Base-by-base conservation (phyloP, 2,888 invertebrate species). In the Ornithoptera priamus region DNA sequence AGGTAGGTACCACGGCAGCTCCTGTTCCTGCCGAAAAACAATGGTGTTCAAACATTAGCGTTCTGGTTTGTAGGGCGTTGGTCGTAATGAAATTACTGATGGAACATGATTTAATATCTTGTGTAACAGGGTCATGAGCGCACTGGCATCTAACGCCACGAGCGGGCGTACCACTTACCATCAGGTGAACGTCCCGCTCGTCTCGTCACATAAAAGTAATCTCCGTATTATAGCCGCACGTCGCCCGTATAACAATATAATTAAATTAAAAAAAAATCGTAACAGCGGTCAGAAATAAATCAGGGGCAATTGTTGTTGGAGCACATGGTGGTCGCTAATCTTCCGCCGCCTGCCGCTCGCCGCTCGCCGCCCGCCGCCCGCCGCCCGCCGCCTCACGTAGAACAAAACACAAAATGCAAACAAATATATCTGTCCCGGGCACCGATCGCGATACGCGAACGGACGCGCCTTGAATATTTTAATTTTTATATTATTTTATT, bases 401-500 rank as follows among this genome's bases (percentile, higher is more conserved):
- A 81, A 76, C 82, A 81, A 82, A 89, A 87, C 81, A 85, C 80
- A 80, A 78, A 75, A 83, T 39, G 22, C 12, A 62, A 36, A 68
- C 24, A 62, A 61, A 68, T 62, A 46, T 83, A 87, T 89, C 89
- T 88, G 90, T 81, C 85, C 81, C 77, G 83, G 79, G 81, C 91
- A 90, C 88, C 86, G 89, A 92, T 92, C 86, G 88, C 89, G 89
- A 91, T 92, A 90, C 89, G 85, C 85, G 84, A 74, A 76, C 78
- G 84, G 75, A 90, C 90, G 92, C 85, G 84, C 82, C 75, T 72
- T 76, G 92, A 92, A 92, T 92, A 90, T 84, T 86, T 91, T 88
- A 88, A 84, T 87, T 86, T 85, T 87, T 88, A 86, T 86, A 82
- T 85, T 83, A 84, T 85, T 82, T 86, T 85, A 87, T 87, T 86